Conservation (phyloP, 2,113 vertebrate species). For the Cyanoliseus patagonus region DNA sequence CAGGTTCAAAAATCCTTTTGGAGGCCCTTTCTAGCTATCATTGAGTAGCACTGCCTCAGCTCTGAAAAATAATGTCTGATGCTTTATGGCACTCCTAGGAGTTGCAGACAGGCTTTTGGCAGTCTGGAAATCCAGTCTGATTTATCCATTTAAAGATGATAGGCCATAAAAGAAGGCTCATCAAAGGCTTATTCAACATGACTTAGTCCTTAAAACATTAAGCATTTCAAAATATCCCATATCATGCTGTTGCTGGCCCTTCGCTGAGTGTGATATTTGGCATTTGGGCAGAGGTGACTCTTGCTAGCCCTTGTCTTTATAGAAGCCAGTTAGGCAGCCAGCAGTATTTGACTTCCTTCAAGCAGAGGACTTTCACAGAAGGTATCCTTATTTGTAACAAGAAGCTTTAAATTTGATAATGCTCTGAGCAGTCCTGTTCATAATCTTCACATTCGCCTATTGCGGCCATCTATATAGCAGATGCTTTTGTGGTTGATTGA, state of each 20-base stretch:
- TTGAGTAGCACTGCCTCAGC: neutral
- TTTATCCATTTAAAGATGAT: neutral
- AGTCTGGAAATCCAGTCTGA: neutral
- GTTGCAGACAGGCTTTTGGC: neutral
- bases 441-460: neutral
- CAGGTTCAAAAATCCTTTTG: neutral
- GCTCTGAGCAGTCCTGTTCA: neutral
- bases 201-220: neutral
- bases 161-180: neutral
- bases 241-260: neutral
- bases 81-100: neutral
- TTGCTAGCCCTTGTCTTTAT: neutral
- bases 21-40: neutral
- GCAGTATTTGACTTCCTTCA: neutral
- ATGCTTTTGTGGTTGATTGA: neutral
- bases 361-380: neutral
- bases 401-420: neutral
- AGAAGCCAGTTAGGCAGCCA: neutral
- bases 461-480: neutral
- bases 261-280: neutral
- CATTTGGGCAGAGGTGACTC: neutral
- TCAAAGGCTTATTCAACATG: neutral
- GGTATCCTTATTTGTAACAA: neutral
- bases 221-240: neutral
- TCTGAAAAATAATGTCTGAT: neutral